A percentile compares a stretch with the other conserved stretches of the same genome.
phyloP scores from a whole-genome alignment of 2,888 invertebrate species.

The Selenia dentaria region DNA sequence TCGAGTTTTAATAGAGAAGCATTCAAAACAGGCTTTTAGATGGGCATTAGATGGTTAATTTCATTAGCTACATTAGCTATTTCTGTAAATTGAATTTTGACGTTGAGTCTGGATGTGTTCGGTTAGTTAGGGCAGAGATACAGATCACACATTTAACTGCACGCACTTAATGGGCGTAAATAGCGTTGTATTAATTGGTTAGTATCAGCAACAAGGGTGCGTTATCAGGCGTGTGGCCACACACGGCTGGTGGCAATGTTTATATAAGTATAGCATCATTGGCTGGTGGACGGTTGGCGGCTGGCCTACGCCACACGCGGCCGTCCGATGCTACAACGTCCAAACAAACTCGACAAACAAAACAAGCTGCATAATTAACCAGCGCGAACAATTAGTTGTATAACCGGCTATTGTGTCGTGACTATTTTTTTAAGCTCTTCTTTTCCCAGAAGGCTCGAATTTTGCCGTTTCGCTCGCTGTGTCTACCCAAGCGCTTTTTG shows the following conservation, averaged over 20 bases:
- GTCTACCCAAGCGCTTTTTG: constrained; percentile 61
- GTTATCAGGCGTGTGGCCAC: constrained; percentile 32
- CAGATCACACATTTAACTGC: constrained; percentile 33
- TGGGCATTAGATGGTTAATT: constrained; percentile 28
- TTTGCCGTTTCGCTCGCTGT: constrained; percentile 43
- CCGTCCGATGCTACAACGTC: no score
- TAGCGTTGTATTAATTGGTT: constrained; percentile 36
- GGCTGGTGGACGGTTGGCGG: not conserved
- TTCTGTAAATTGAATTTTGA: no score
- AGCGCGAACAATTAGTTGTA: constrained; percentile 76
- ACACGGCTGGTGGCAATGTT: constrained; percentile 12
- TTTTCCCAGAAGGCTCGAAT: constrained; percentile 76
- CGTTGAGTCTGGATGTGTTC: no score
- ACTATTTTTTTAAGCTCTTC: constrained; percentile 58
- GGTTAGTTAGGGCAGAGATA: constrained; percentile 24
- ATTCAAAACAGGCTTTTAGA: constrained; percentile 25
- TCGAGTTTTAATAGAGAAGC: constrained; percentile 30
- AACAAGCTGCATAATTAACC: constrained; percentile 67
- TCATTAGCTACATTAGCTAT: constrained; percentile 14
- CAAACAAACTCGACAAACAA: constrained; percentile 56
- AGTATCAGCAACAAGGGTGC: constrained; percentile 27
- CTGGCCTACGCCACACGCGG: constrained; percentile 18
- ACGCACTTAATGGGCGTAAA: constrained; percentile 25
- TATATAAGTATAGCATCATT: no score
- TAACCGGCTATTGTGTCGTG: constrained; percentile 72